A percentile compares a stretch with the other conserved stretches of the same genome.
Conservation (phyloP, 2,888 invertebrate species). For the Emmelina monodactyla region DNA sequence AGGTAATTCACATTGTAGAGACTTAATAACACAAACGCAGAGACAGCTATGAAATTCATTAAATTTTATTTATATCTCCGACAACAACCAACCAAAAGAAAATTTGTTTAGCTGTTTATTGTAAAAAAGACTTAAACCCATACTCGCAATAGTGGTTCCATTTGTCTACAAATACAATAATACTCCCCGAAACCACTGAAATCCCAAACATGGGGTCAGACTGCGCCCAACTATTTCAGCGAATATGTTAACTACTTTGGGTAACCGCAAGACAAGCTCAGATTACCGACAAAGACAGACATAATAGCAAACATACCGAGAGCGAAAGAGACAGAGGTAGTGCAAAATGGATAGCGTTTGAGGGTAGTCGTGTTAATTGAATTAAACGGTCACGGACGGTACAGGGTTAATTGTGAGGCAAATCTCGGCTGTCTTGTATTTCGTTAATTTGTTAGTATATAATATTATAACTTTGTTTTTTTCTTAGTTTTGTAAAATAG, state of each 20-base stretch:
- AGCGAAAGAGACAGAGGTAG: slow-evolving; percentile 15
- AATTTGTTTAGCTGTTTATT: no score
- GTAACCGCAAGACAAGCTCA: slow-evolving; percentile 30
- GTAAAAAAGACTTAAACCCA: background rate
- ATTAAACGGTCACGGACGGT: slow-evolving; percentile 22
- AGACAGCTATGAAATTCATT: no score
- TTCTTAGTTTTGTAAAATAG: no score
- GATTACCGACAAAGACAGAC: slow-evolving; percentile 22
- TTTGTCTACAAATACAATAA: no score
- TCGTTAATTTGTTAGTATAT: no score
- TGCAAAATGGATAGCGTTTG: slow-evolving; percentile 6
- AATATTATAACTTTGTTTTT: no score
- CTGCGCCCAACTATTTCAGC: no score
- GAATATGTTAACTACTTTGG: slow-evolving; percentile 44
- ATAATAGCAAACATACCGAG: slow-evolving; percentile 6
- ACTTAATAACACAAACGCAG: no score
- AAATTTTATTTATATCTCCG: no score
- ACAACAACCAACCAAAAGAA: no score
- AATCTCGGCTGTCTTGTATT: background rate
- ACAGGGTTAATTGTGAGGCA: slow-evolving; percentile 9
- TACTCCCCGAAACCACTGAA: slow-evolving; percentile 26
- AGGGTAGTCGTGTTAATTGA: slow-evolving; percentile 23
- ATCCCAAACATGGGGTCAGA: slow-evolving; percentile 43
- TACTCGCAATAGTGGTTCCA: no score
- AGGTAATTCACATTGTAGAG: no score